Evolutionary conservation across 2,797 vertebrate species (phyloP), one percentile per base, ranked within the genome.

Genomic region (Nyctalus aviator): DNA sequence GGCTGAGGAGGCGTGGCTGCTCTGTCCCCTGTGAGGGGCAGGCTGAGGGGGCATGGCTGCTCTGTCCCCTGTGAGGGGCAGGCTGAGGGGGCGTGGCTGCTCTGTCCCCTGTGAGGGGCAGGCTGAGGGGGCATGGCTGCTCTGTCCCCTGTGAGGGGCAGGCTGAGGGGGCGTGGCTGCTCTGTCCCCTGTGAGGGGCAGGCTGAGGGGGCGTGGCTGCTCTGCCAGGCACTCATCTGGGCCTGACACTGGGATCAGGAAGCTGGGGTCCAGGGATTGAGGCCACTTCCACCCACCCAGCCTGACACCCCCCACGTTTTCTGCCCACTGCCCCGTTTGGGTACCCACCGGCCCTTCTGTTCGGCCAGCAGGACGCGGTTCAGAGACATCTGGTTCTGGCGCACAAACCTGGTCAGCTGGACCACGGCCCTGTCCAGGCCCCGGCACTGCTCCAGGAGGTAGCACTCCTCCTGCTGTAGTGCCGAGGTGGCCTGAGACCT

Each of bases 301-400:
- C 62, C 86, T 6, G 18, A 20, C 20, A 25, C 12, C 59, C 37
- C 44, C 13, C 1, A 1, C 0, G 2, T 48, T 66, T 30, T 66
- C 62, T 48, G 44, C 62, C 59, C 30, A 32, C 44, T 30, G 68
- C 17, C 41, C 30, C 2, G 0, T 11, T 35, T 1, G 1, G 71
- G 76, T 44, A 95, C 96, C 78, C 84, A 97, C 97, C 89, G 55
- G 68, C 96, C 94, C 87, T 96, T 93, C 90, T 95, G 94, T 72
- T 96, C 81, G 0, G 94, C 82, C 93, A 93, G 78, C n/a, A 97
- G 91, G 87, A 97, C 44, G 0, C 30, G 84, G 84, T 76, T 95
- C 77, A 97, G 93, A 0, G 94, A 97, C n/a, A 82, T 8, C 82
- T 97, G 97, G 91, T 96, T 97, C 91, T 97, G 96, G 55, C 18